A percentile compares a stretch with the other conserved stretches of the same genome.
phyloP scores from a whole-genome alignment of 2,888 invertebrate genomes.

The Iselma pallidipennis region DNA sequence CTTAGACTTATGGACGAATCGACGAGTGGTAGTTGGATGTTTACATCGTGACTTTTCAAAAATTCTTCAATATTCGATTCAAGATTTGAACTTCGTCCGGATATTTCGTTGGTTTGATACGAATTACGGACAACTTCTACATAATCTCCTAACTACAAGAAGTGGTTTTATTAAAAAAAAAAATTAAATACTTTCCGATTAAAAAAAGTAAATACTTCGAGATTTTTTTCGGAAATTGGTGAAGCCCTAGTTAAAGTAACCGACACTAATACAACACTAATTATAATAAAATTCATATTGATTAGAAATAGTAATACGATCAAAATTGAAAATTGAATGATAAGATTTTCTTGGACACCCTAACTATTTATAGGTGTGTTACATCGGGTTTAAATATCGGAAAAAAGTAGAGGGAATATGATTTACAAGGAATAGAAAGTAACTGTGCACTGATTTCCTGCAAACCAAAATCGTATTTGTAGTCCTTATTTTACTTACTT shows the following conservation, averaged over 20 bases:
- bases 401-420: slow-evolving; percentile 13
- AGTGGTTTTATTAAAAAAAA: slow-evolving; percentile 8
- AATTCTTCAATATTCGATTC: slow-evolving; percentile 71
- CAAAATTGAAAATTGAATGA: slow-evolving; percentile 17
- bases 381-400: not conserved
- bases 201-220: slow-evolving; percentile 6
- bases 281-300: slow-evolving; percentile 15
- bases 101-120: slow-evolving; percentile 7
- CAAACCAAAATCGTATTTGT: slow-evolving; percentile 14
- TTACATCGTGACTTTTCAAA: slow-evolving; percentile 75
- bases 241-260: slow-evolving; percentile 38
- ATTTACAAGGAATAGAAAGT: slow-evolving; percentile 16
- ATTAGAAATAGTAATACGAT: slow-evolving; percentile 9
- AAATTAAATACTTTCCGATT: not conserved
- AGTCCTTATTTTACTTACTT: not conserved
- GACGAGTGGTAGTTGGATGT: slow-evolving; percentile 73
- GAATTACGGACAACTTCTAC: slow-evolving; percentile 41
- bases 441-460: slow-evolving; percentile 19
- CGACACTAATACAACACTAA: slow-evolving; percentile 46
- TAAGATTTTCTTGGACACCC: slow-evolving; percentile 19
- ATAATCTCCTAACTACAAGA: slow-evolving; percentile 33
- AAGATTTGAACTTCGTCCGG: slow-evolving; percentile 61
- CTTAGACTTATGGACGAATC: slow-evolving; percentile 75
- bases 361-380: slow-evolving; percentile 22
- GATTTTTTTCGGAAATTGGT: slow-evolving; percentile 10